Evolutionary conservation across 2,797 vertebrate genomes (phyloP).

Genomic region (Champsocephalus esox): DNA sequence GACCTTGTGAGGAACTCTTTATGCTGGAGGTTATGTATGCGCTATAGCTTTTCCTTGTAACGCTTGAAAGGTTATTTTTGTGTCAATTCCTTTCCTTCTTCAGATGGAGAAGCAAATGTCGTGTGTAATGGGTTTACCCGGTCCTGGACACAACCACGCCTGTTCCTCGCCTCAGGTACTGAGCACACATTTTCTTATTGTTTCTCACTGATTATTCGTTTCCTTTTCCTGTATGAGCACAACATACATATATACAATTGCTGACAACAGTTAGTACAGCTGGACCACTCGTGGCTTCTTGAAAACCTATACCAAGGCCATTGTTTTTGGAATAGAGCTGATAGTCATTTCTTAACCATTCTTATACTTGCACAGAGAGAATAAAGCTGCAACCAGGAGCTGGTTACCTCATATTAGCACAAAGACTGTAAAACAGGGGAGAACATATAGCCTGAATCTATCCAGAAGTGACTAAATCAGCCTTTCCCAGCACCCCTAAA

Average conservation of each 20-base stretch:
- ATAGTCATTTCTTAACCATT: neutral
- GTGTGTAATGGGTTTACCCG: constrained; percentile 95
- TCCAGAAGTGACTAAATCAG: neutral
- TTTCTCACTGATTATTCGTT: constrained; percentile 3
- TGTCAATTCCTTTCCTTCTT: constrained; percentile 50
- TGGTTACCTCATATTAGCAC: neutral
- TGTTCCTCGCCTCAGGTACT: constrained; percentile 94
- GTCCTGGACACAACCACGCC: constrained; percentile 91
- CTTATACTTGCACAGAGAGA: neutral
- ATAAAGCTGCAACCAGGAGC: neutral
- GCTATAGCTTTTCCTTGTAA: constrained; percentile 46
- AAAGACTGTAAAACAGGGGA: neutral
- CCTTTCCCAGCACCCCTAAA: neutral
- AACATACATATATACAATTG: neutral
- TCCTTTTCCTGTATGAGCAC: neutral
- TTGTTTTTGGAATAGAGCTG: neutral
- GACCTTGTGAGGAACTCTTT: constrained; percentile 49
- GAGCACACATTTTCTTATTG: constrained; percentile 82
- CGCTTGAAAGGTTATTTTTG: constrained; percentile 56
- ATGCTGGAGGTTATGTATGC: constrained; percentile 28
- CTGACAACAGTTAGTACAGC: too few species aligned
- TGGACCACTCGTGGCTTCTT: neutral
- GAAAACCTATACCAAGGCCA: neutral
- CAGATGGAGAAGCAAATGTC: constrained; percentile 97
- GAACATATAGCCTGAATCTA: neutral